Evolutionary conservation across 2,797 vertebrate species (phyloP), one percentile per base, ranked within the genome.

Genomic region (Muscicapa comitata): DNA sequence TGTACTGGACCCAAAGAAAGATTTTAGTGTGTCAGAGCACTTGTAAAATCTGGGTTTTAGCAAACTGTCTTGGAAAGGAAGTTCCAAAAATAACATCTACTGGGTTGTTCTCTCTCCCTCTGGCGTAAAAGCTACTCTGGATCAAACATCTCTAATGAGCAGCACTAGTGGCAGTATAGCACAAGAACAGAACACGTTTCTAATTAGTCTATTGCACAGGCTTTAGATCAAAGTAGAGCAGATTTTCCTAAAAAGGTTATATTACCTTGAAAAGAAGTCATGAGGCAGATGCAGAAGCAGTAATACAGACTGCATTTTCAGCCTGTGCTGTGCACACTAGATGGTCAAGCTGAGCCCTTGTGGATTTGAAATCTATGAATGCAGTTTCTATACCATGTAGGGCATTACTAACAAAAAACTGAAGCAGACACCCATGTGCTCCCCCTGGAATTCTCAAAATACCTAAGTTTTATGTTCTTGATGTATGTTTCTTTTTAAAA

Each of bases 121-220:
- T 3, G 0, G 59, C 67, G 29, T 61, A 76, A 90, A 82, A 89
- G 63, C 42, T 86, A 72, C 38, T 66, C 54, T 5, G 7, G 57
- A 94, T 92, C 78, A 94, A 90, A 77, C 58, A 53, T 10, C 66
- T 92, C 68, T 92, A 91, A 76, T 53, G 85, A 95, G 70, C 8
- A 93, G 58, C 75, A 92, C 54, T 65, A 72, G 54, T 77, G 43
- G 75, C 65, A 83, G 61, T 55, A 35, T 8, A 62, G 51, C 57
- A 66, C 4, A 47, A 80, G 62, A 51, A 91, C 53, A 80, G 71
- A 95, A 51, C 31, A 88, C 61, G 68, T 82, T 88, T 79, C 45
- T 83, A 91, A 91, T 83, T 88, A 75, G 51, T 48, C 76, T 51
- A 20, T 66, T 91, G 84, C n/a, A 75, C 9, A 57, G 40, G 31